These are phyloP conservation scores for Phorcus lineatus DNA, from an alignment of 2,888 invertebrate genomes.

Conservation along the genomic window DNA sequence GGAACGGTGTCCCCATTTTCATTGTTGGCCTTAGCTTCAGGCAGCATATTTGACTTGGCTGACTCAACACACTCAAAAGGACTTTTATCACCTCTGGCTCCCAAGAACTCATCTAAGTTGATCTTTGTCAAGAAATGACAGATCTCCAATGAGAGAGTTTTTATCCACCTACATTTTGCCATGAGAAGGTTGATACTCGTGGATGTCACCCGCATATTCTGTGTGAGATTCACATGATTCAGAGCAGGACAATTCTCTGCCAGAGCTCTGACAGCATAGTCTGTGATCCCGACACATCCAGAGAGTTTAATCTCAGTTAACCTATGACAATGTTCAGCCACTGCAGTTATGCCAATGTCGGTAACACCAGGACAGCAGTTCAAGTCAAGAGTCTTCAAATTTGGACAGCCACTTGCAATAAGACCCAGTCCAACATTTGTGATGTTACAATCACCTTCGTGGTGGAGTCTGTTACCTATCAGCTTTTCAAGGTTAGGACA, in stretches of 20 bases:
- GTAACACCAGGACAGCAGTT: conserved; percentile 47
- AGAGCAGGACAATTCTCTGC: conserved; percentile 44
- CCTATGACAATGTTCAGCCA: conserved; percentile 40
- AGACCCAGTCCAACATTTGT: conserved; percentile 29
- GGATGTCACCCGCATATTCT: conserved; percentile 50
- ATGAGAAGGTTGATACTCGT: conserved; percentile 43
- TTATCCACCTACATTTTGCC: conserved; percentile 36
- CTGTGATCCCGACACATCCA: conserved; percentile 51
- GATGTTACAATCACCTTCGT: conserved; percentile 32
- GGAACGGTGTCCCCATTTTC: neutral
- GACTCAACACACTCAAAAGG: neutral
- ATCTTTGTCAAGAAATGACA: conserved; percentile 47
- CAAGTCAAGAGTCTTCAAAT: conserved; percentile 37
- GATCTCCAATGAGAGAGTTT: conserved; percentile 42
- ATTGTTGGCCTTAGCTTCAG: neutral
- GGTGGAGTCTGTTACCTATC: conserved; percentile 36
- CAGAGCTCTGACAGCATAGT: conserved; percentile 42
- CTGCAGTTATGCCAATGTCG: conserved; percentile 43
- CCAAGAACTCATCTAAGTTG: conserved; percentile 29
- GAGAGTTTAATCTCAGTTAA: conserved; percentile 42
- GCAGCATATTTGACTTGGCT: neutral
- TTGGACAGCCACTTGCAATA: conserved; percentile 8
- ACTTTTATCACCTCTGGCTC: neutral
- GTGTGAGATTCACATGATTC: conserved; percentile 41
- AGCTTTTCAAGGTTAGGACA: conserved; percentile 40